Conservation (phyloP, 2,888 invertebrate species). For the Ichneumoninae sp. region DNA sequence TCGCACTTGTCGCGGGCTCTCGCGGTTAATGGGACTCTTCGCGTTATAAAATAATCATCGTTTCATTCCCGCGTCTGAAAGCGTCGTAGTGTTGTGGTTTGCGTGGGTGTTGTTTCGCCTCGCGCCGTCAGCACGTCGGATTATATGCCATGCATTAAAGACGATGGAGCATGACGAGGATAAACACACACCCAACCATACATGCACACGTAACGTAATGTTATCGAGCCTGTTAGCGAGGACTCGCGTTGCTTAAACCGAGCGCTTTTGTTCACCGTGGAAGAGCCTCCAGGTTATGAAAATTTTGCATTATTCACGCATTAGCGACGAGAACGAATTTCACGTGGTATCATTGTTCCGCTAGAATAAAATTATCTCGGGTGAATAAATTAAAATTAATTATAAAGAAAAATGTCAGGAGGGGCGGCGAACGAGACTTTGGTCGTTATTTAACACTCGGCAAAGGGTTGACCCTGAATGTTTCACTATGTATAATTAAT, state of each 20-base stretch:
- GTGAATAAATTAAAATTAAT: conserved; percentile 6
- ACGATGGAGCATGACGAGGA: conserved; percentile 1
- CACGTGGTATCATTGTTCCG: not conserved
- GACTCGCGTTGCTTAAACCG: not conserved
- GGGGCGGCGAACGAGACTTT: not conserved
- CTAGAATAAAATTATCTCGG: not conserved
- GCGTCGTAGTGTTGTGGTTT: not conserved
- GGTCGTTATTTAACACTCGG: not conserved
- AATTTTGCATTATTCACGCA: not conserved
- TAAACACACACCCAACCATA: not conserved
- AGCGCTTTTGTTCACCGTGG: not conserved
- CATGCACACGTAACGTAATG: not conserved
- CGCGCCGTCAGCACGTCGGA: conserved; percentile 18
- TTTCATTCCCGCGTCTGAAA: conserved; percentile 14
- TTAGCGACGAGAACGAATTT: not conserved
- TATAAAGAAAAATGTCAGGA: not conserved
- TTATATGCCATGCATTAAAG: conserved; percentile 21
- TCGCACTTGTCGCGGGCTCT: conserved; percentile 48
- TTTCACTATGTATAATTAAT: not conserved
- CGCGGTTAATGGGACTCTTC: conserved; percentile 16
- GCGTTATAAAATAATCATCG: conserved; percentile 36
- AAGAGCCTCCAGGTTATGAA: not conserved
- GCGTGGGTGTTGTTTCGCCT: conserved; percentile 57
- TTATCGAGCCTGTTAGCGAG: not conserved
- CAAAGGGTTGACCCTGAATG: not conserved